Conservation (phyloP, 2,797 vertebrate genomes). For the Ataeniobius toweri region DNA sequence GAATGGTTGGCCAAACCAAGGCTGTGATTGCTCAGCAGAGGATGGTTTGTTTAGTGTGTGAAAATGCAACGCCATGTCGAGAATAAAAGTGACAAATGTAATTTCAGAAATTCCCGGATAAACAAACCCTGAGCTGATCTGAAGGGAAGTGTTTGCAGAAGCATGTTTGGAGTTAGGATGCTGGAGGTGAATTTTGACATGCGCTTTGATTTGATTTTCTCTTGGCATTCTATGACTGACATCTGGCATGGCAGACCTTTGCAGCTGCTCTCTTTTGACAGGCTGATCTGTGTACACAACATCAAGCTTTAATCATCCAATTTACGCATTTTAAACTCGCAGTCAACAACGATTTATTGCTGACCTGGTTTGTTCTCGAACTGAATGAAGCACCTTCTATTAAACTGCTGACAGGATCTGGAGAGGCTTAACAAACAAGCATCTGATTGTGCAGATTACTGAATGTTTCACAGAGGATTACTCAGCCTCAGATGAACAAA, state of each 20-base stretch:
- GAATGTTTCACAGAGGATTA: conserved; percentile 71
- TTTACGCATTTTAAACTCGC: conserved; percentile 51
- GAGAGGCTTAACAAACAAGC: conserved; percentile 72
- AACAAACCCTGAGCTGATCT: conserved; percentile 34
- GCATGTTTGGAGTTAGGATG: conserved; percentile 16
- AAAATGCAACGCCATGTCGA: conserved; percentile 51
- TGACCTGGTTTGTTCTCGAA: conserved; percentile 61
- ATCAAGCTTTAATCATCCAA: conserved; percentile 53
- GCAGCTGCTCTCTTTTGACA: conserved; percentile 26
- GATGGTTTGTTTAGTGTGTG: conserved; percentile 41
- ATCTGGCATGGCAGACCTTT: conserved; percentile 14
- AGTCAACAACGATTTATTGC: conserved; percentile 36
- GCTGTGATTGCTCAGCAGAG: conserved; percentile 36
- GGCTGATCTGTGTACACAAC: conserved; percentile 34
- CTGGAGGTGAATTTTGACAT: conserved; percentile 43
- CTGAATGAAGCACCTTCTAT: conserved; percentile 44
- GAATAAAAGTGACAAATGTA: conserved; percentile 48
- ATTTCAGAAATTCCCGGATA: conserved; percentile 52
- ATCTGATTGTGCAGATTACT: conserved; percentile 76
- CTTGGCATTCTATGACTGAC: conserved; percentile 51
- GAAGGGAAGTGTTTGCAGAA: conserved; percentile 21
- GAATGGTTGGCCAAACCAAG: conserved; percentile 25
- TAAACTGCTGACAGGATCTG: conserved; percentile 45
- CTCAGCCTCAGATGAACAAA: conserved; percentile 69
- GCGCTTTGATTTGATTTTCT: conserved; percentile 48